A percentile compares a stretch with the other conserved stretches of the same genome.
These are phyloP conservation scores for Callorhinus ursinus DNA, from an alignment of 2,113 vertebrate genomes.

Conservation along the genomic window DNA sequence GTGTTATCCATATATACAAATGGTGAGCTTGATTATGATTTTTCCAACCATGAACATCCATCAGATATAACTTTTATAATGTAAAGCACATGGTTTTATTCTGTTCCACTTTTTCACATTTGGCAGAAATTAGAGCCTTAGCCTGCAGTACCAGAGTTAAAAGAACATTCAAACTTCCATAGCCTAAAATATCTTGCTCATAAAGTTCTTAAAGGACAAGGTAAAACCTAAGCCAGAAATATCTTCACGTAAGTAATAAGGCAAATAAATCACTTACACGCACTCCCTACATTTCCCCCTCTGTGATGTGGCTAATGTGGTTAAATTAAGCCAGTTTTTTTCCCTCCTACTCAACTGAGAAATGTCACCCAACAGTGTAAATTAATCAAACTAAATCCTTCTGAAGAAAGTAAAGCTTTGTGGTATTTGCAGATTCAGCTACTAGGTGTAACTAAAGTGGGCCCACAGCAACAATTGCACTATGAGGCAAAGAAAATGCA, in stretches of 20 bases:
- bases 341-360: slow-evolving; percentile 44
- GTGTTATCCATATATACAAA: not conserved
- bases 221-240: slow-evolving; percentile 22
- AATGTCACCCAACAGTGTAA: slow-evolving; percentile 57
- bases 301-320: not conserved
- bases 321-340: slow-evolving; percentile 4
- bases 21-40: slow-evolving; percentile 75
- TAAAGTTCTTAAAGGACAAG: slow-evolving; percentile 43
- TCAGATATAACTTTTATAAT: slow-evolving; percentile 84
- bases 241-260: not conserved
- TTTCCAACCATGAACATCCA: slow-evolving; percentile 87
- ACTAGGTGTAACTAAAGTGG: not conserved
- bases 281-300: not conserved
- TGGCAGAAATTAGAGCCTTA: slow-evolving; percentile 84
- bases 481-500: not conserved
- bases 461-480: not conserved
- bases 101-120: slow-evolving; percentile 85
- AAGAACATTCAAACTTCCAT: slow-evolving; percentile 56
- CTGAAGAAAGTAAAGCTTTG: slow-evolving; percentile 8
- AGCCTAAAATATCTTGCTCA: slow-evolving; percentile 34
- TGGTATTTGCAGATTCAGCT: slow-evolving; percentile 51
- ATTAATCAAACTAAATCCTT: slow-evolving; percentile 69
- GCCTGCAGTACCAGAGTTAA: slow-evolving; percentile 84
- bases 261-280: slow-evolving; percentile 60
- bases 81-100: slow-evolving; percentile 90